phyloP scores from a whole-genome alignment of 2,113 vertebrate species.

The Callocephalon fimbriatum region DNA sequence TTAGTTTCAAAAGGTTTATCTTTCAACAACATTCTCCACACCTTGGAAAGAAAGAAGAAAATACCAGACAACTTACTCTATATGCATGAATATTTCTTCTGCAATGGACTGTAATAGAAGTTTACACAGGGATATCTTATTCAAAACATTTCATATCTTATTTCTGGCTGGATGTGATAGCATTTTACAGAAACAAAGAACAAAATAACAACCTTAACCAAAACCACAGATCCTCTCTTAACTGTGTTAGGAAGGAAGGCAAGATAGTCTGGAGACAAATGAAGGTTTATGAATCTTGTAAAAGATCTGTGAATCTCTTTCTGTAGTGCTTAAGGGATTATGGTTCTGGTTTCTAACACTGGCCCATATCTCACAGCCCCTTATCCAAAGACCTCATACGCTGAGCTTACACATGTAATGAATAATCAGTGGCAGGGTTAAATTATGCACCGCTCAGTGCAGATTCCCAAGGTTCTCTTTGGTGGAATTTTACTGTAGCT shows the following conservation, averaged over 20 bases:
- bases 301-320: background rate
- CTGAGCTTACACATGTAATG: background rate
- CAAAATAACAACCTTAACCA: background rate
- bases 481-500: background rate
- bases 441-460: background rate
- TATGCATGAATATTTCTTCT: background rate
- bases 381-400: background rate
- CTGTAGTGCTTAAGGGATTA: background rate
- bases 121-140: background rate
- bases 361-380: background rate
- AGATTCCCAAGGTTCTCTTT: background rate
- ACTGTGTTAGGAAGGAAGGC: background rate
- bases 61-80: background rate
- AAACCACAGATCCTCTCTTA: background rate
- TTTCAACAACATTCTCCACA: background rate
- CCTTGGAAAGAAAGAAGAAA: background rate
- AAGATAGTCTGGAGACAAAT: background rate
- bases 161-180: background rate
- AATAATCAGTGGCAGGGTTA: background rate
- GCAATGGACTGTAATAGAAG: background rate
- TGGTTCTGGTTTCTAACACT: background rate
- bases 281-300: background rate
- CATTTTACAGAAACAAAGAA: background rate
- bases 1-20: background rate
- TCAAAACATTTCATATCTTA: background rate